These are phyloP conservation scores for Eulemur macaco DNA, from an alignment of 2,113 vertebrate genomes.

Conservation along the genomic window DNA sequence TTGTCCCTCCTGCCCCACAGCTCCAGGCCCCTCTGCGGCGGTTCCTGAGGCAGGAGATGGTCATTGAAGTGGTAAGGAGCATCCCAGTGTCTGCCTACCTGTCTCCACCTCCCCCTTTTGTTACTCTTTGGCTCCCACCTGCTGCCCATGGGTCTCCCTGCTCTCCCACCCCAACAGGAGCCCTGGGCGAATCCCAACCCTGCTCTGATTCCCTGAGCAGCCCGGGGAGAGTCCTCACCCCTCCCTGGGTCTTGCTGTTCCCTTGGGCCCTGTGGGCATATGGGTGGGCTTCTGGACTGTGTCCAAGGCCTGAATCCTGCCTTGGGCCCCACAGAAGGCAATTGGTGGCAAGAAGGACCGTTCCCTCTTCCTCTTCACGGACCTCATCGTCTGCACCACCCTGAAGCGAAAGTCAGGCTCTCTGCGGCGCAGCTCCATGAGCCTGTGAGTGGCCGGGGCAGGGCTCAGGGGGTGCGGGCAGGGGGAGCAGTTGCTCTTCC, in stretches of 20 bases:
- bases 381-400: constrained; percentile 97
- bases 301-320: constrained; percentile 28
- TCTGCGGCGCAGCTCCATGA: constrained; percentile 97
- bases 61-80: constrained; percentile 95
- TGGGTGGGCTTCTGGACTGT: not conserved
- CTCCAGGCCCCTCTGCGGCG: constrained; percentile 95
- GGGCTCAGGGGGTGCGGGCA: not conserved
- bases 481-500: not conserved
- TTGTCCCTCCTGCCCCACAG: constrained; percentile 80
- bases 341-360: constrained; percentile 97
- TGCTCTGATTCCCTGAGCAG: not conserved
- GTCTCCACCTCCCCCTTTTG: not conserved
- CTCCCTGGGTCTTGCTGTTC: not conserved
- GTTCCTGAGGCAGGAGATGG: constrained; percentile 98
- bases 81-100: rapidly evolving
- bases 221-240: not conserved
- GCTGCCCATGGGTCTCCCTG: not conserved
- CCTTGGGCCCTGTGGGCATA: not conserved
- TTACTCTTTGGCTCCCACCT: not conserved
- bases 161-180: not conserved
- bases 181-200: not conserved
- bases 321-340: constrained; percentile 87
- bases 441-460: constrained; percentile 88
- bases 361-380: constrained; percentile 98
- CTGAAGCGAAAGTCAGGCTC: constrained; percentile 98